Evolutionary conservation across 2,888 invertebrate genomes (phyloP).

Genomic region (Mesochorus sp.): DNA sequence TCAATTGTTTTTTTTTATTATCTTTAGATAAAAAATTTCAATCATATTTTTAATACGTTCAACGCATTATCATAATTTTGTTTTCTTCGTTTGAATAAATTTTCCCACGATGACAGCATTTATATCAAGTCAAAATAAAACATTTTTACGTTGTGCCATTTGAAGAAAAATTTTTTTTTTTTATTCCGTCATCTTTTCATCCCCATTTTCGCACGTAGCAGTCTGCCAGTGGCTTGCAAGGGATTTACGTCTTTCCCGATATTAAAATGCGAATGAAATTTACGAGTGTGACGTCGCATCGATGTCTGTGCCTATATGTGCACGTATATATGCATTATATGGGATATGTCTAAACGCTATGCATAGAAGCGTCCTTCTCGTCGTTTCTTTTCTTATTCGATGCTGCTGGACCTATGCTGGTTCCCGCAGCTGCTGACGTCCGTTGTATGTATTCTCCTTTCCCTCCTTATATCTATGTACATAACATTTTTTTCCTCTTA

Average conservation of each 20-base stretch:
- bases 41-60: too few species aligned
- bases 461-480: neutral
- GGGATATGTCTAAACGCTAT: neutral
- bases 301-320: neutral
- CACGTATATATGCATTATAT: neutral
- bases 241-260: conserved; percentile 71
- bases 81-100: too few species aligned
- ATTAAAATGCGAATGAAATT: conserved; percentile 76
- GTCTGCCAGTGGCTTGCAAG: conserved; percentile 46
- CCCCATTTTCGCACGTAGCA: neutral
- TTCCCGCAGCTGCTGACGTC: neutral
- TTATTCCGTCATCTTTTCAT: conserved; percentile 29
- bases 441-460: neutral
- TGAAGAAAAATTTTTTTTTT: neutral
- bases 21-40: neutral
- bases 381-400: neutral
- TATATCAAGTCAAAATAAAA: too few species aligned
- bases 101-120: too few species aligned
- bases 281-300: conserved; percentile 64
- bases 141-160: neutral
- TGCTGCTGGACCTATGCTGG: neutral
- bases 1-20: neutral
- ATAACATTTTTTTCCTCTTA: too few species aligned
- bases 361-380: neutral
- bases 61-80: too few species aligned